A percentile compares a stretch with the other conserved stretches of the same genome.
phyloP scores from a whole-genome alignment of 2,797 vertebrate species.

The Xiphophorus birchmanni region DNA sequence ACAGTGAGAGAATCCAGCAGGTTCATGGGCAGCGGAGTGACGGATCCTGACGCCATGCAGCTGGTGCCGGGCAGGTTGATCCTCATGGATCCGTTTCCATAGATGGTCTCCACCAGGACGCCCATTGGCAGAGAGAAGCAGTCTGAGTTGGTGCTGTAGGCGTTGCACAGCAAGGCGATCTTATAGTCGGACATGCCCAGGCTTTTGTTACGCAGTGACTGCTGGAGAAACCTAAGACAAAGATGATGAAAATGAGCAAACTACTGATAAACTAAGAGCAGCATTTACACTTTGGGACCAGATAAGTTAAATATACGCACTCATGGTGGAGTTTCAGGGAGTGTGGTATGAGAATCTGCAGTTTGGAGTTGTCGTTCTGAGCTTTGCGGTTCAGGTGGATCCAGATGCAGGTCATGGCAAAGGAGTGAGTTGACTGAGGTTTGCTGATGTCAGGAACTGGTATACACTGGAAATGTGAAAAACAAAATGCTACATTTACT shows the following conservation, averaged over 20 bases:
- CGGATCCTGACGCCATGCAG: slow-evolving; percentile 93
- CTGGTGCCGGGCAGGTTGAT: slow-evolving; percentile 94
- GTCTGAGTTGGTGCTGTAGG: slow-evolving; percentile 98
- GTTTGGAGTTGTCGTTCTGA: slow-evolving; percentile 94
- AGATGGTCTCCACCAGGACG: slow-evolving; percentile 97
- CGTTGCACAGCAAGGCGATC: slow-evolving; percentile 97
- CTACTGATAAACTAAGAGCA: neutral
- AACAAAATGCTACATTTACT: neutral
- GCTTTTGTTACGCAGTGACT: slow-evolving; percentile 94
- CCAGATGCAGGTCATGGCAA: slow-evolving; percentile 99
- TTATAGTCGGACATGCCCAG: slow-evolving; percentile 99
- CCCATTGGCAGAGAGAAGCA: slow-evolving; percentile 99
- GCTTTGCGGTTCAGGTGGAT: slow-evolving; percentile 99
- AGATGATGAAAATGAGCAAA: neutral
- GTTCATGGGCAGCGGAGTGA: slow-evolving; percentile 96
- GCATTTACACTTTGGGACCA: neutral
- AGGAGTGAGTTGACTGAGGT: slow-evolving; percentile 97
- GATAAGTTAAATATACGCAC: slow-evolving; percentile 68
- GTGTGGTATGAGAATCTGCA: slow-evolving; percentile 98
- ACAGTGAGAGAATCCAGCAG: slow-evolving; percentile 97
- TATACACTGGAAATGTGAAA: slow-evolving; percentile 85
- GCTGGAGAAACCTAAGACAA: slow-evolving; percentile 91
- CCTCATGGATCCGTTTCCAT: slow-evolving; percentile 93
- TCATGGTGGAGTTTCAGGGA: slow-evolving; percentile 97
- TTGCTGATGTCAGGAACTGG: slow-evolving; percentile 99